Evolutionary conservation across 2,888 invertebrate species (phyloP).

Genomic region (Myathropa florea): DNA sequence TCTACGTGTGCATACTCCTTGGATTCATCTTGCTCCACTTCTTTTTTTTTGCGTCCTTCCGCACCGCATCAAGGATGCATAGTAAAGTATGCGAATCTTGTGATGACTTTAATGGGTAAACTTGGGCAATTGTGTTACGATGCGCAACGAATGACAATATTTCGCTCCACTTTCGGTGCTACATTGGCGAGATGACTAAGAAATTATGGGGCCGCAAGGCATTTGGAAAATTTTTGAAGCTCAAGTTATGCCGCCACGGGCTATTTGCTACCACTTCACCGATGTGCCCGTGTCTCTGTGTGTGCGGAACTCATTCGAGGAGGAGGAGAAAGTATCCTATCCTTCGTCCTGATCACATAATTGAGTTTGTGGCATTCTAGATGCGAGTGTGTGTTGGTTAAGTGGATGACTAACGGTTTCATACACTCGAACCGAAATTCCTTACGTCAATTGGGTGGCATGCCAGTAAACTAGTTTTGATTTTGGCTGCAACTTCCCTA

Average conservation of each 20-base stretch:
- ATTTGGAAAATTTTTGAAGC: slow-evolving; percentile 41
- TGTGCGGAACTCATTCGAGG: not conserved
- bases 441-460: not conserved
- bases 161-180: slow-evolving; percentile 3
- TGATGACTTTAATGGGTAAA: slow-evolving; percentile 57
- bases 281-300: slow-evolving; percentile 1
- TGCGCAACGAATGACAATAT: slow-evolving; percentile 49
- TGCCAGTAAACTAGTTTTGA: slow-evolving; percentile 31
- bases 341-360: slow-evolving; percentile 45
- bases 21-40: too few species aligned
- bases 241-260: slow-evolving; percentile 46
- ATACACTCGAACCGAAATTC: slow-evolving; percentile 13
- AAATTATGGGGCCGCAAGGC: slow-evolving; percentile 13
- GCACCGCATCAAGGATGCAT: slow-evolving; percentile 25
- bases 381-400: slow-evolving; percentile 34
- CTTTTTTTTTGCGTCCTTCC: not conserved
- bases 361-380: slow-evolving; percentile 52
- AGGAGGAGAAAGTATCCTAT: not conserved
- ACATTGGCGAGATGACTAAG: not conserved
- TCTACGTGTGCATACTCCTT: not conserved
- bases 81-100: slow-evolving; percentile 9
- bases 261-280: slow-evolving; percentile 57
- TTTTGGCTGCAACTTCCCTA: not conserved
- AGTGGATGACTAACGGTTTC: slow-evolving; percentile 26
- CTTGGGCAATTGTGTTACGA: slow-evolving; percentile 58